Base-by-base conservation (phyloP, 2,797 vertebrate genomes). In the Melanotaenia trifasciata region DNA sequence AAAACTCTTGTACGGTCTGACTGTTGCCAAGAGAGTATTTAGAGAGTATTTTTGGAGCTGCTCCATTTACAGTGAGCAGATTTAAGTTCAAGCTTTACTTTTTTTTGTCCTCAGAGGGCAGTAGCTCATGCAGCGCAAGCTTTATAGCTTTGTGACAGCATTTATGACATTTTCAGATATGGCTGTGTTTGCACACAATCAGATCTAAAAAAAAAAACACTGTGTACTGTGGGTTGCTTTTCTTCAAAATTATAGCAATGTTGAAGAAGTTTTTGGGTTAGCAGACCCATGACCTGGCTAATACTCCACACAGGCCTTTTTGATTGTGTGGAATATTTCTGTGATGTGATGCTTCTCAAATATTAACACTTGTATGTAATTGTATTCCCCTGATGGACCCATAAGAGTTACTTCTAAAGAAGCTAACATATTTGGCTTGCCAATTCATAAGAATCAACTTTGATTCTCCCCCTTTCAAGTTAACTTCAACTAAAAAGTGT, bases 1-100 rank as follows among this genome's bases (percentile, higher is more conserved):
- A 26, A 53, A 53, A 26, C 20, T 13, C 12, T 26, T 16, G 14
- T 56, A 30, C 14, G 13, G 53, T 26, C 16, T 6, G 26, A 14
- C 26, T 56, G 53, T 30, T 26, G 13, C 53, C 53, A 56, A 4
- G 12, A 56, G 53, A 28, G 50, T 24, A 9, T 47, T 47, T 47
- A 47, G 45, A 47, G 16, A 45, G 43, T 45, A 24, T 28, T n/a
- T 28, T 30, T 56, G 26, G 12, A 56, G 13, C 13, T 56, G 26
- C 24, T 56, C 14, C 53, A 30, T 30, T 28, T 28, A 56, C 22
- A 30, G 26, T 16, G 26, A 56, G 26, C 53, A 28, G 24, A 16
- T 56, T 30, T 14, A 56, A 56, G 26, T 56, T 56, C 51, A 54
- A 30, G 53, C 16, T 56, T 56, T 56, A 53, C 26, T 53, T 53